Evolutionary conservation across 2,888 invertebrate species (phyloP), one percentile per base, ranked within the genome.

Genomic region (Melangyna quadrimaculata): DNA sequence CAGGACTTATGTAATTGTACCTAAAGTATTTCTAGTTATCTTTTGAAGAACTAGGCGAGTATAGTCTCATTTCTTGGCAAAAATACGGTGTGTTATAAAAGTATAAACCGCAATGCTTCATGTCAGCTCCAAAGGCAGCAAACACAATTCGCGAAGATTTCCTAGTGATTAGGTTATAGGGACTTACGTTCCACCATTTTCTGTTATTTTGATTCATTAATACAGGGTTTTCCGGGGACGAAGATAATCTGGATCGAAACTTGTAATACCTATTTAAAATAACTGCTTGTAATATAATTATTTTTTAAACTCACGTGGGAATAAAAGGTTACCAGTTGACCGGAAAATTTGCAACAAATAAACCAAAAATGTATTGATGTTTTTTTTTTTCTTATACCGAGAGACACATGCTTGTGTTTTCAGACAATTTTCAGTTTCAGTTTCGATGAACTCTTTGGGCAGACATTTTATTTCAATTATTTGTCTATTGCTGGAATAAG

Each of bases 161-260:
- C 9, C 9, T 9, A 51, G 12, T 75, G 74, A 71, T 65, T 55
- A 19, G n/a, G n/a, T 48, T 84, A 67, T 72, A 40, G 67, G 57
- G n/a, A n/a, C n/a, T 14, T 40, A 29, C 65, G 55, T 48, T 65
- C 55, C 32, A 19, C 29, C 61, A 37, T n/a, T 69, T 71, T 17
- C 7, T 32, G 51, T 65, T 74, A 75, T 75, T 79, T 79, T 75
- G 61, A 77, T 79, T 80, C 79, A 80, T 77, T 86, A 70, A 86
- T 69, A 22, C 69, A 72, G 32, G 32, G 32, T 40, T 63, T 72
- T 45, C 1, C 7, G 9, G 32, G 1, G 10, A 17, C 0, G n/a
- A 10, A 17, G 12, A 55, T 22, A 37, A 35, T 37, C 7, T 37
- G 19, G 55, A 35, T 17, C 17, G 9, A 3, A 29, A 29, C 0